Conservation (phyloP, 2,113 vertebrate genomes). For the Apodemus sylvaticus region DNA sequence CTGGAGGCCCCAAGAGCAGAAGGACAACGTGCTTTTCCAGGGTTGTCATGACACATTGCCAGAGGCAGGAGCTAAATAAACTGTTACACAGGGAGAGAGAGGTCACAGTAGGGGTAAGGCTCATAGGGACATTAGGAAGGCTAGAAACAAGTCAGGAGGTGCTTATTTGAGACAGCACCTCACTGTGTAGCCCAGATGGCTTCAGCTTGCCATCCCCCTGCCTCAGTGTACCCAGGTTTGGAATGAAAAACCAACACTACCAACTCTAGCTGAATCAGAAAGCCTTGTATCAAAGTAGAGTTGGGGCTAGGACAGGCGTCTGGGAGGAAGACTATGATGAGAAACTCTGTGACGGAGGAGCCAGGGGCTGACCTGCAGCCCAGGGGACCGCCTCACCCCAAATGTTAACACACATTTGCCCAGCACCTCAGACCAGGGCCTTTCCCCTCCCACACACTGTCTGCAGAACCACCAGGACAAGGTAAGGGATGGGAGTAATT, state of each 20-base stretch:
- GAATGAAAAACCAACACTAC: not conserved
- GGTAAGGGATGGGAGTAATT: too few species aligned
- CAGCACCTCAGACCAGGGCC: too few species aligned
- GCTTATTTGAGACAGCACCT: not conserved
- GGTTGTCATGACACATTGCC: not conserved
- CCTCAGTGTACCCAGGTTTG: not conserved
- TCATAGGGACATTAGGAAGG: not conserved
- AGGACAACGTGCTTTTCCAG: not conserved
- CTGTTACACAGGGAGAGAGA: not conserved
- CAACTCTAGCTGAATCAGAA: not conserved
- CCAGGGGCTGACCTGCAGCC: not conserved
- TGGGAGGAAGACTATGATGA: not conserved
- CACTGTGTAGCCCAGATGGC: too few species aligned
- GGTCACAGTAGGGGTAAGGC: not conserved
- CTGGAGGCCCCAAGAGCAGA: not conserved
- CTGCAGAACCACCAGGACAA: not conserved
- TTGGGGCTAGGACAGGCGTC: slow-evolving; percentile 18
- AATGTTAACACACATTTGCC: not conserved
- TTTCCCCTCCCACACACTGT: not conserved
- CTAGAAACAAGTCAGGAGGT: not conserved
- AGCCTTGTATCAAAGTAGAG: not conserved
- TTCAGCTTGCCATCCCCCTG: not conserved
- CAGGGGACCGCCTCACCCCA: not conserved
- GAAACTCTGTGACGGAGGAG: not conserved
- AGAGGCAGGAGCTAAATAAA: not conserved